Percentiles rank a stretch among this genome's conserved stretches.
Evolutionary conservation across 2,113 vertebrate species (phyloP).

Genomic region (Xiphophorus maculatus): DNA sequence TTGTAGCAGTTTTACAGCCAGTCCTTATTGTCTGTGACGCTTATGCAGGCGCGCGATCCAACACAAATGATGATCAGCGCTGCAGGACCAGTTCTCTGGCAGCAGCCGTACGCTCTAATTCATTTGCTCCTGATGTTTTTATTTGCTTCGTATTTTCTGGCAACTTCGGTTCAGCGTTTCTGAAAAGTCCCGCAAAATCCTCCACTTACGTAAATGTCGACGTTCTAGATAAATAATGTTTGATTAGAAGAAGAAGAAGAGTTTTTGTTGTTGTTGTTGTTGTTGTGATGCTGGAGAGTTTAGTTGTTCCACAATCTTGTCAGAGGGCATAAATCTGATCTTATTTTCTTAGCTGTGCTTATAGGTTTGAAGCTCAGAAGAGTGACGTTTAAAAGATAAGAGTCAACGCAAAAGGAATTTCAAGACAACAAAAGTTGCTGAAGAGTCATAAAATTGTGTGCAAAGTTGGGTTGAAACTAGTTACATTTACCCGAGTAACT

Average conservation of each 20-base stretch:
- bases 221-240: background rate
- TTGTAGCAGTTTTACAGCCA: conserved; percentile 44
- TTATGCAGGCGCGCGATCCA: conserved; percentile 53
- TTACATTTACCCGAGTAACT: no score
- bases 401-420: background rate
- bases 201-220: background rate
- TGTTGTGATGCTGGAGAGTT: background rate
- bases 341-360: background rate
- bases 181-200: background rate
- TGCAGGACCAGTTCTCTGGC: conserved; percentile 43
- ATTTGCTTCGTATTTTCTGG: conserved; percentile 14
- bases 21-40: conserved; percentile 57
- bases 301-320: background rate
- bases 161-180: background rate
- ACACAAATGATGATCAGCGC: conserved; percentile 59
- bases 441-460: no score
- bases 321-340: background rate
- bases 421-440: no score
- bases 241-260: background rate
- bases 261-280: background rate
- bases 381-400: background rate
- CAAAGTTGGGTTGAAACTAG: no score
- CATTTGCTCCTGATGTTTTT: conserved; percentile 12
- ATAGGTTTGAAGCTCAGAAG: background rate
- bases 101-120: conserved; percentile 42